Evolutionary conservation across 2,797 vertebrate species (phyloP), one percentile per base, ranked within the genome.

Genomic region (Emys orbicularis): DNA sequence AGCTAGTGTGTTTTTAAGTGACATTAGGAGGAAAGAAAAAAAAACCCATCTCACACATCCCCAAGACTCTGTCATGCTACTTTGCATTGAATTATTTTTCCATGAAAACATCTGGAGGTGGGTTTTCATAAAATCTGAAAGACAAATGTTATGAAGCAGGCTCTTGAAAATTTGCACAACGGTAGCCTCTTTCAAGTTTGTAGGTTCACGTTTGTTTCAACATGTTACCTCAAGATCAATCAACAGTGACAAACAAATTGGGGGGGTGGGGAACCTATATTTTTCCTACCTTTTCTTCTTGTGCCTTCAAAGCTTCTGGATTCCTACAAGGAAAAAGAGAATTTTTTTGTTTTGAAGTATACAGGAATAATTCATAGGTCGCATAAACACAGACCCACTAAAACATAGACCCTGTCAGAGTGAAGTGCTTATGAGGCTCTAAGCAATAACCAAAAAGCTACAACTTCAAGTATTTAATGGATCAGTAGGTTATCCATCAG

Each of bases 241-340:
- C 81, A 61, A 94, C 83, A 96, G 53, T 74, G 85, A 91, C 90
- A 97, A 34, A 90, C 31, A 95, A 23, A 86, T 1, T 31, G 19
- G 12, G 57, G 12, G 57, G 94, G 93, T 89, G 88, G 50, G 76
- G 6, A 97, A 95, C 2, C 31, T 86, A 10, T 31, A 25, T 18
- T 92, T 95, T 88, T 41, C 98, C 91, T 98, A 98, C 98, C 98
- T 98, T 98, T 98, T 98, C 97, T 98, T 98, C 98, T 95, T 91
- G 97, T 83, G 90, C 96, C 97, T 95, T 98, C 97, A 97, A 98
- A 90, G 92, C 87, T 97, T 97, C 97, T 97, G 91, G 96, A 90
- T 82, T 97, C 98, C 98, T 98, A 93, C 27, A 98, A 98, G 90
- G 96, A 96, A 97, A 98, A 95, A 98, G 92, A 98, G 81, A 97